Base-by-base conservation (phyloP, 2,113 vertebrate species). In the Morphnarchus princeps region DNA sequence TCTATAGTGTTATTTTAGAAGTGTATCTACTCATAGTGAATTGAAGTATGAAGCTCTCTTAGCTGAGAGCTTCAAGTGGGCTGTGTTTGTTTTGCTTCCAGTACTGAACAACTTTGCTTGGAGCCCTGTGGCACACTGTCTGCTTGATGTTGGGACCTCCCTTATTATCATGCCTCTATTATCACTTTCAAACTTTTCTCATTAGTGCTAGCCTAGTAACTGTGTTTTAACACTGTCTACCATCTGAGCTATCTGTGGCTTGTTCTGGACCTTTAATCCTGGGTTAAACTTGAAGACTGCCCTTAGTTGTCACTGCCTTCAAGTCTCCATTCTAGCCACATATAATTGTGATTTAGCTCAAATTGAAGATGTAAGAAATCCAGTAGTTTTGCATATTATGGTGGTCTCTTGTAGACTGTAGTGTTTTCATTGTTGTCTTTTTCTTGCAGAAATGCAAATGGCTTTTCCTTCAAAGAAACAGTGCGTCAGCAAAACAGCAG, bases 401-500 rank as follows among this genome's bases (percentile, higher is more conserved):
- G 28, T 49, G 28, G 6, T 52, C 13, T 28, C 52, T 21, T 47
- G n/a, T 15, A 34, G 55, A 5, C 40, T 13, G 7, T 19, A 26
- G n/a, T 31, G 36, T 87, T 95, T 50, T 82, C 36, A 73, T 20
- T 62, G 43, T 32, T 85, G 40, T 45, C 72, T 76, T 88, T 94
- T 71, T 77, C 55, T 97, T 38, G 3, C 95, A 98, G 98, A 98
- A 55, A 32, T 13, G 8, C 94, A 97, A 54, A n/a, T n/a, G 45
- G 59, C 52, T 61, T 58, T 93, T 55, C 49, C 85, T 86, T 95
- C 96, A 28, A 98, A 98, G 95, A 98, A 94, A 69, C 94, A 96
- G 3, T 80, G 94, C 11, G 62, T 82, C 28, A 50, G 84, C 77
- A 98, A 96, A 73, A 38, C 79, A 77, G 83, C 88, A 81, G 97